These are phyloP conservation scores for Sphaerodactylus townsendi DNA, from an alignment of 2,113 vertebrate genomes.

Conservation along the genomic window DNA sequence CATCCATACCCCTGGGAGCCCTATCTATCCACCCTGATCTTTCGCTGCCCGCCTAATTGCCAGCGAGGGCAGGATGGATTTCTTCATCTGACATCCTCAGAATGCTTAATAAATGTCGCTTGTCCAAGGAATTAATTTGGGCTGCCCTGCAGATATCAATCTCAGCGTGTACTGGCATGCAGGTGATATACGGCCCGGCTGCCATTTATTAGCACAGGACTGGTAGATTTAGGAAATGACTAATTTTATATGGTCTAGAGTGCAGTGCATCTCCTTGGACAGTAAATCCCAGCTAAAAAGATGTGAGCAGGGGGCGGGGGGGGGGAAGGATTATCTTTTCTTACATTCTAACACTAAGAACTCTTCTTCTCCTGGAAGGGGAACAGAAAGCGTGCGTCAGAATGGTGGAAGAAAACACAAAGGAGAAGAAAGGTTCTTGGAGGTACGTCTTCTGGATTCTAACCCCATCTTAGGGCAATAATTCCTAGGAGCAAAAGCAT, in stretches of 20 bases:
- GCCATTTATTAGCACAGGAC: slow-evolving; percentile 1
- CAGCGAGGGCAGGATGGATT: slow-evolving; percentile 71
- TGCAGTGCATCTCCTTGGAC: slow-evolving; percentile 14
- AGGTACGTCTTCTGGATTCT: background rate
- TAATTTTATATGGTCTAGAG: slow-evolving; percentile 17
- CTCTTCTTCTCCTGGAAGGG: background rate
- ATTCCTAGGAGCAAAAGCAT: background rate
- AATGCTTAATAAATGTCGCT: slow-evolving; percentile 79
- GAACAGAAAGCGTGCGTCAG: background rate
- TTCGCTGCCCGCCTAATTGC: slow-evolving; percentile 74
- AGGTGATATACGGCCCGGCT: slow-evolving; percentile 26
- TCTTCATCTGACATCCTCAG: slow-evolving; percentile 72
- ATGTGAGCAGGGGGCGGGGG: background rate
- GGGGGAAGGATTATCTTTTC: background rate
- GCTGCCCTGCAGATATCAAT: slow-evolving; percentile 50
- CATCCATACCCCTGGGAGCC: slow-evolving; percentile 67
- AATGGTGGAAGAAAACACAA: background rate
- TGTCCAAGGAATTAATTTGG: slow-evolving; percentile 70
- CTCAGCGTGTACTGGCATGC: slow-evolving; percentile 27
- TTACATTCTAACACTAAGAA: background rate
- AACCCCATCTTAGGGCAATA: background rate
- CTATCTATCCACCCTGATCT: slow-evolving; percentile 72
- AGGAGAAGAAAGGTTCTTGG: background rate
- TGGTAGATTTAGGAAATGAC: slow-evolving; percentile 35
- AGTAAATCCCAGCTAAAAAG: slow-evolving; percentile 22